Evolutionary conservation across 64 coral and sea anemone genomes (phyloP).

Genomic region (Cladopsammia gracilis): DNA sequence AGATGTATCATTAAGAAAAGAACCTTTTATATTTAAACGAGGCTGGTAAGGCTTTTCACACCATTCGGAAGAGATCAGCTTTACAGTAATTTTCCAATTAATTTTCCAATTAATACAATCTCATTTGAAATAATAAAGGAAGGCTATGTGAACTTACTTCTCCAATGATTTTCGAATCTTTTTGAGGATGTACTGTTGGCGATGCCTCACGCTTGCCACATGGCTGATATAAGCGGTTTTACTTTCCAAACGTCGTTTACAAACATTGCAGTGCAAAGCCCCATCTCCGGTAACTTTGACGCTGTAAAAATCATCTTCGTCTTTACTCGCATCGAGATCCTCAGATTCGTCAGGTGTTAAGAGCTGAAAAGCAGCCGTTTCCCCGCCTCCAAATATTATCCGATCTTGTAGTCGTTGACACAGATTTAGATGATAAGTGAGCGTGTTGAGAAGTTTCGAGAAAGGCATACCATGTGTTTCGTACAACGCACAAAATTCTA

Average conservation of each 20-base stretch:
- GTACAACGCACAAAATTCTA: conserved; percentile 12
- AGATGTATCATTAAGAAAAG: no score
- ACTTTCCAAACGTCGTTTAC: conserved; percentile 21
- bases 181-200: conserved; percentile 67
- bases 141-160: conserved; percentile 37
- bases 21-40: no score
- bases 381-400: conserved; percentile 76
- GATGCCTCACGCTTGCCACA: conserved; percentile 34
- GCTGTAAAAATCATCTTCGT: background rate
- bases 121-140: no score
- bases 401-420: conserved; percentile 68
- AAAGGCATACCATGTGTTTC: conserved; percentile 28
- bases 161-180: conserved; percentile 71
- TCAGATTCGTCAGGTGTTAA: conserved; percentile 34
- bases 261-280: conserved; percentile 30
- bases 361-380: conserved; percentile 69
- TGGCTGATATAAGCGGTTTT: background rate
- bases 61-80: no score
- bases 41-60: no score
- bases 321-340: background rate
- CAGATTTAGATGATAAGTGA: conserved; percentile 57
- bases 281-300: background rate
- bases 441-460: conserved; percentile 46
- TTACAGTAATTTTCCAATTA: no score
- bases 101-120: no score